Base-by-base conservation (phyloP, 2,797 vertebrate species). In the Poeciliopsis infans region DNA sequence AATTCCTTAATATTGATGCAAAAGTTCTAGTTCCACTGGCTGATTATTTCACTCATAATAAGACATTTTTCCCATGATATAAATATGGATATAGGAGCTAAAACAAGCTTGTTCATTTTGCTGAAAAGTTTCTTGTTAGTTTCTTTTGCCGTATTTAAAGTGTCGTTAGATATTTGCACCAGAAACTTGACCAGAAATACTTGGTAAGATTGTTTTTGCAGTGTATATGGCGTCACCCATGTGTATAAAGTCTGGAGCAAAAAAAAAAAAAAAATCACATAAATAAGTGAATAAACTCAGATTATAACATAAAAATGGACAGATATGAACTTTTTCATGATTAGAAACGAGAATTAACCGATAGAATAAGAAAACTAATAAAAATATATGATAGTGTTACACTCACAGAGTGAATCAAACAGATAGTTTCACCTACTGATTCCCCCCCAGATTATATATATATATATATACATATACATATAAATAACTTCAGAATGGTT, bases 361-460 rank as follows among this genome's bases (percentile, higher is more conserved):
- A 43, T n/a, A 12, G 11, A 41, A 41, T 69, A 43, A 43, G 12
- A 41, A 69, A 43, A 69, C 66, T 16, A 8, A 41, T 41, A 23
- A 20, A 41, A 6, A 7, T 64, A 82, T 61, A 77, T 49, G 8
- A 18, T 33, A 16, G 57, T 41, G 70, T 70, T 83, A 79, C 92
- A 93, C 91, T 94, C 92, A 90, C 88, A 93, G 92, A 93, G 89
- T 89, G 93, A 88, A 92, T 89, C 79, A 80, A 84, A 31, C 72
- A 8, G 4, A 83, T 46, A 74, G 31, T 68, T 66, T 71, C 36
- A 16, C 8, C 64, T 20, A 45, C 23, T 2, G 2, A 13, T 25
- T 43, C 41, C 66, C 66, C 25, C 39, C 1, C 20, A 2, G 11
- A 39, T 64, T 16, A 33, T 15, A 31, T 8, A 23, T 18, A 18